Base-by-base conservation (phyloP, 2,888 invertebrate genomes). In the Metellina segmentata region DNA sequence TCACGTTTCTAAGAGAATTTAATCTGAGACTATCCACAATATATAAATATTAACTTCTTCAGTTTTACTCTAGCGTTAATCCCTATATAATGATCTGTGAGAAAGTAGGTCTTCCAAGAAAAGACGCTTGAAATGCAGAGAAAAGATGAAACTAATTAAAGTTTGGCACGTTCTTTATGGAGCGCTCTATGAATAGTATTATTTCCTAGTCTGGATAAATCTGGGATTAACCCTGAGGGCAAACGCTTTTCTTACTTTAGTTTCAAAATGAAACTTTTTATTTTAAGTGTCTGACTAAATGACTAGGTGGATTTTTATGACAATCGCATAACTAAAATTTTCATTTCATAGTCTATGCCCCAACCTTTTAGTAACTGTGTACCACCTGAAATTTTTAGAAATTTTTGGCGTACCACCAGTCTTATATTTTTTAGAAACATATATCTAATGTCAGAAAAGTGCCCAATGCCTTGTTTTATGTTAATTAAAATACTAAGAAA, bases 31-130 rank as follows among this genome's bases (percentile, higher is more conserved):
- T 61, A 61, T 16, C 61, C 8, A 5, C 13, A 16, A 8, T 16
- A 61, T 16, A 61, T 16, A 16, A 5, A 11, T 61, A 8, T 61
- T 61, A 61, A 61, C 61, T 61, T 9, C 61, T 6, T n/a, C 16
- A 11, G 8, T 16, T 61, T 61, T 16, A 61, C 61, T 61, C 16
- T 9, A 61, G 61, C 4, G 61, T 61, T 61, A 61, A 61, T 61
- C 61, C 61, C 61, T 61, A 61, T 61, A 61, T 61, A 61, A 61
- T 61, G 61, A 61, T 61, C 61, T 61, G 61, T 61, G 61, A 61
- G 6, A 61, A 61, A 61, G 9, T 61, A 7, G 61, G 16, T 16
- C 11, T 61, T 61, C 6, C 7, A 61, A 16, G 13, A 61, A 11
- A 6, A 16, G 16, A 16, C 61, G 11, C 61, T 9, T 6, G 8